These are phyloP conservation scores for Agrochola lota DNA, from an alignment of 2,888 invertebrate genomes.

Conservation along the genomic window DNA sequence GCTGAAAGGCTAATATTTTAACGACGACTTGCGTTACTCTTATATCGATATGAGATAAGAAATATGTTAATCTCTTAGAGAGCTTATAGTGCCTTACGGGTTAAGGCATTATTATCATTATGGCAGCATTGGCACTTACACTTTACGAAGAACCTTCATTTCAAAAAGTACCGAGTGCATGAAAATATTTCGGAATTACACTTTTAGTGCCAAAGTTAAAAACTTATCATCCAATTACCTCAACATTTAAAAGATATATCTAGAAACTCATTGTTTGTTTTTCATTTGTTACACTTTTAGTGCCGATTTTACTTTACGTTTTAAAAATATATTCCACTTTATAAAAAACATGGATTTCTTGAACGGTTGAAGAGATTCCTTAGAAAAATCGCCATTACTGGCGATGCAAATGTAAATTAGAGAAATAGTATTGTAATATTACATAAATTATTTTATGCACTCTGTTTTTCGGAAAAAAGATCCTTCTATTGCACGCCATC, in stretches of 20 bases:
- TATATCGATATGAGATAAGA: background rate
- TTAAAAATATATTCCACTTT: background rate
- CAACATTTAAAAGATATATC: background rate
- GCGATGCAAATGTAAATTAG: background rate
- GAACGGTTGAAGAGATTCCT: background rate
- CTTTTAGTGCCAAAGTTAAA: conserved; percentile 21
- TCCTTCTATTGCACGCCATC: conserved; percentile 46
- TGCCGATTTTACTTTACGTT: background rate
- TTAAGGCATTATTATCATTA: conserved; percentile 10
- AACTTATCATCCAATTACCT: background rate
- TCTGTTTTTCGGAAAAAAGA: conserved; percentile 20
- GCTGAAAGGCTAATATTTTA: background rate
- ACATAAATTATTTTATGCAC: conserved; percentile 22
- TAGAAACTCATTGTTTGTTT: background rate
- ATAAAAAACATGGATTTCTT: background rate
- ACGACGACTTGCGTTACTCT: background rate
- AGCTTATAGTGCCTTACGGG: conserved; percentile 12
- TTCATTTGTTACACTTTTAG: conserved; percentile 13
- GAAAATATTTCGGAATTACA: background rate
- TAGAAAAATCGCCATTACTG: too few relatives aligned
- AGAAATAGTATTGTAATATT: background rate
- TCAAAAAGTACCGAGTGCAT: conserved; percentile 51
- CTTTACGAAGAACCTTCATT: conserved; percentile 39
- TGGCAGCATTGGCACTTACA: conserved; percentile 60
- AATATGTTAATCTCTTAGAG: conserved; percentile 22